Conservation (phyloP, 1,140 invertebrate genomes). For the Heliothis subflexa region DNA sequence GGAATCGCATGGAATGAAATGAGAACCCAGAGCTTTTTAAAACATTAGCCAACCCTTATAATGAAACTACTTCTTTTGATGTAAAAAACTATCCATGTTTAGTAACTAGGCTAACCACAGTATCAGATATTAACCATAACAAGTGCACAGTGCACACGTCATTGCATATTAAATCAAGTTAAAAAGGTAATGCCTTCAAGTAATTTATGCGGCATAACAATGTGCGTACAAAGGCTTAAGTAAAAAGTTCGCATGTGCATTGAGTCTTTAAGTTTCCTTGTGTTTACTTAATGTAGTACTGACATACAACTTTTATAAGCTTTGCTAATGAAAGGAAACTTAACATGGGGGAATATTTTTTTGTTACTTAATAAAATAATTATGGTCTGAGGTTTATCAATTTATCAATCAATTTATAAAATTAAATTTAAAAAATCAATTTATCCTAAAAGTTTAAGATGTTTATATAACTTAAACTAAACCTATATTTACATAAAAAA, state of each 20-base stretch:
- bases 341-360: background rate
- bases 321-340: background rate
- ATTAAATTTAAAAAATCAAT: too few species aligned
- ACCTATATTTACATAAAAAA: too few species aligned
- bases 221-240: background rate
- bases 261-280: background rate
- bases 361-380: too few species aligned
- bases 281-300: background rate
- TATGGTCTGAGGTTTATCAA: too few species aligned
- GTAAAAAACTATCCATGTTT: too few species aligned
- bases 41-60: too few species aligned
- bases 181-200: background rate
- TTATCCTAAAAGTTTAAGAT: too few species aligned
- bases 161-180: background rate
- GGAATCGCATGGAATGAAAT: background rate
- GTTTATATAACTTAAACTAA: too few species aligned
- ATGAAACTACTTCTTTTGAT: too few species aligned
- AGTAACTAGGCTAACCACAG: background rate
- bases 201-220: constrained; percentile 3
- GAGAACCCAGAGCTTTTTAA: too few species aligned
- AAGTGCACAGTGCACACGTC: background rate
- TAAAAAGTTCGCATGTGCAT: constrained; percentile 18
- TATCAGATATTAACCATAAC: background rate
- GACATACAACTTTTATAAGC: constrained; percentile 16
- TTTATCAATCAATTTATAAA: too few species aligned